Evolutionary conservation across 2,113 vertebrate species (phyloP), one percentile per base, ranked within the genome.

Genomic region (Lepidothrix coronata): DNA sequence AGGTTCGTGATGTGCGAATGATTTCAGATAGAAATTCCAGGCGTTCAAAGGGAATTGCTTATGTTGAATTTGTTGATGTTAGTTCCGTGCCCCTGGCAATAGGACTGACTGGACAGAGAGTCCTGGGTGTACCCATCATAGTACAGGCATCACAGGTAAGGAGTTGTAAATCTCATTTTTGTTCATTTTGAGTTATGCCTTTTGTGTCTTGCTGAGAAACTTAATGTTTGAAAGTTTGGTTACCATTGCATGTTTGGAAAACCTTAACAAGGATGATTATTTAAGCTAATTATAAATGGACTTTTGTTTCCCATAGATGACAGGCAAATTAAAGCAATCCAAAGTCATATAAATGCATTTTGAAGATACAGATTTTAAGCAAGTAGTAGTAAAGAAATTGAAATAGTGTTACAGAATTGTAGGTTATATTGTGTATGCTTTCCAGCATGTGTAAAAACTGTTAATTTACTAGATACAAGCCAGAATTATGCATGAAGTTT

Each of bases 21-120:
- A 99, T 99, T 97, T 99, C 99, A 1, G 99, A 99, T 96, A 98
- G 99, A 96, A 99, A 99, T 97, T 99, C 99, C 31, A 98, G 99
- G 73, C 98, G 99, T 91, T 99, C 99, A 12, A 99, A 99, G 97
- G 99, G 99, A 96, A 99, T 99, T 91, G 99, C 99, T 72, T 99
- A 99, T 83, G 99, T 99, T 39, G 99, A 99, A 82, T 99, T 99
- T 91, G 98, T 99, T 46, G 99, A 99, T 94, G 98, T 99, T 57
- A 99, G 98, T 76, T 99, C 99, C n/a, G 99, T 99, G 83, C 99
- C 99, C 93, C 98, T 99, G 91, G 99, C 99, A 67, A 99, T 99
- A 89, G 99, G 99, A 80, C 97, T 99, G 79, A 99, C 99, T 48
- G 99, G 99, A 23, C 99, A 99, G 93, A 98, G 99, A 85, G 98